A percentile compares a stretch with the other conserved stretches of the same genome.
These are phyloP conservation scores for Phalera bucephala DNA, from an alignment of 2,888 invertebrate genomes.

Conservation along the genomic window DNA sequence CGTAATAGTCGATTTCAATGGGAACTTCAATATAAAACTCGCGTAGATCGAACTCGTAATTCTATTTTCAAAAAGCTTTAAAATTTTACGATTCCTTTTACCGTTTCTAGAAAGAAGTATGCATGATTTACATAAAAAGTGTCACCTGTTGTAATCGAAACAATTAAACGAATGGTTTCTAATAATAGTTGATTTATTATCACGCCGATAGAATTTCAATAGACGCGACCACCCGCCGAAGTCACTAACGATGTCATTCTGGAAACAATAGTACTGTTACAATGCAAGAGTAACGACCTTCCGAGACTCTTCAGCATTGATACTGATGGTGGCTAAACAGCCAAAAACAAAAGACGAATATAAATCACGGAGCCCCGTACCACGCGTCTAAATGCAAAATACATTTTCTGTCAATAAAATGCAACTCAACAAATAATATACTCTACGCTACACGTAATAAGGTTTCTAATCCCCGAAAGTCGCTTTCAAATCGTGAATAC, in stretches of 20 bases:
- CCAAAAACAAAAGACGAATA: conserved; percentile 79
- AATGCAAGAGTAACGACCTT: conserved; percentile 80
- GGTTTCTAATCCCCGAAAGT: conserved; percentile 8
- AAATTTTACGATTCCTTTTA: conserved; percentile 14
- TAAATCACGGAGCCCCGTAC: conserved; percentile 69
- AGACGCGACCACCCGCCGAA: conserved; percentile 74
- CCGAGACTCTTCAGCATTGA: conserved; percentile 67
- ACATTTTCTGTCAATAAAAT: conserved; percentile 26
- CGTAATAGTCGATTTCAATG: conserved; percentile 25
- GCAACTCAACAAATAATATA: conserved; percentile 20
- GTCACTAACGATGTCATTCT: conserved; percentile 78
- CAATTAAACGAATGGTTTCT: conserved; percentile 62
- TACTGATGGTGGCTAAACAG: conserved; percentile 71
- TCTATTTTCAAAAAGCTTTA: conserved; percentile 14
- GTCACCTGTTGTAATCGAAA: conserved; percentile 48
- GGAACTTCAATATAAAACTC: conserved; percentile 15
- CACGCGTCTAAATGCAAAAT: conserved; percentile 57
- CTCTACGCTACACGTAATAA: conserved; percentile 33
- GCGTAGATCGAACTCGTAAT: conserved; percentile 14
- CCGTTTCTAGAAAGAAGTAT: conserved; percentile 15
- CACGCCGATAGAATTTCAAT: conserved; percentile 77
- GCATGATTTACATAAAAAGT: conserved; percentile 42
- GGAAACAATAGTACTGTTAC: conserved; percentile 73
- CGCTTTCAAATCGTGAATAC: conserved; percentile 4
- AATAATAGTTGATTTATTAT: conserved; percentile 69